Base-by-base conservation (phyloP, 2,888 invertebrate species). In the Morpho deidamia region DNA sequence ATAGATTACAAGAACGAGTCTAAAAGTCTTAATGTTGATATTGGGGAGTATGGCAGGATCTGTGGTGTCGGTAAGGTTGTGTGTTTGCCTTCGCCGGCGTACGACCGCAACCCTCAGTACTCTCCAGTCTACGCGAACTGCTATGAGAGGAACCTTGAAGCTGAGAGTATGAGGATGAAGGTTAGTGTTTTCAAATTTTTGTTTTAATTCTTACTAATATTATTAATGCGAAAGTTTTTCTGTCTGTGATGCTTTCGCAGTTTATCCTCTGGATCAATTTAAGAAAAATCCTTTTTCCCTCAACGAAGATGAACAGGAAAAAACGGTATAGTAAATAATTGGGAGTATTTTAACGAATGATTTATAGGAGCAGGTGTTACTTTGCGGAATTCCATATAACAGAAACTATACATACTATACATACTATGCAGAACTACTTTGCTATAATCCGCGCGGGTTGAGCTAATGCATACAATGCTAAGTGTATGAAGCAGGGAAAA, bases 131-230 rank as follows among this genome's bases (percentile, higher is more conserved):
- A 87, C 37, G 73, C 76, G 0, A 81, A 79, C n/a, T 72, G 69
- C n/a, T 80, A 80, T 34, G 87, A 88, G 7, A 73, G 86, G 56
- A 81, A 91, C 61, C 74, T 84, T 41, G 91, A 91, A 34, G 82
- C 88, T 0, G 89, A 90, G 56, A 75, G 59, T 39, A 81, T 72
- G 62, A 77, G 89, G 49, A 71, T 79, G 3, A 81, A 78, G 87
- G 89, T 87, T 70, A 54, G 76, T 72, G 53, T 51, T 11, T 10
- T 5, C 3, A 23, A 23, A 23, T 23, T 23, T 5, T 23, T 23
- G 23, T 23, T 23, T 23, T 23, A 23, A 23, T 23, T 23, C 23
- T 5, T 5, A 23, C 2, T 23, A 23, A 23, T 11, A 7, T 11
- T 11, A 11, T 40, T 7, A 7, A 11, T 11, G 40, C 8, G 12